Evolutionary conservation across 2,888 invertebrate genomes (phyloP), one percentile per base, ranked within the genome.

Genomic region (Amiota mariae): DNA sequence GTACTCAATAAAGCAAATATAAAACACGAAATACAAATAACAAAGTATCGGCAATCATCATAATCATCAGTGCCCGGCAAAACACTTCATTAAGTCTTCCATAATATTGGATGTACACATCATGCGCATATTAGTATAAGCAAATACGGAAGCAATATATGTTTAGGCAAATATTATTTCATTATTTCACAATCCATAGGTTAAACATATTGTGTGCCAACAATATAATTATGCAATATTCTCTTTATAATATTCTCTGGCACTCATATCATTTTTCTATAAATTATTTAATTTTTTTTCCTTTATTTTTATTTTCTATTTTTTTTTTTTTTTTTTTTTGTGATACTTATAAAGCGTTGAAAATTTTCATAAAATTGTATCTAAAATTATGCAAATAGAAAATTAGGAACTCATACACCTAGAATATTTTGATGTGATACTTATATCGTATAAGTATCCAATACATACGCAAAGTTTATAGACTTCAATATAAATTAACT

Each of bases 401-500:
- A 63, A 63, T 10, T n/a, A n/a, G 2, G 13, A 54, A 54, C 13
- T n/a, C 54, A 54, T 8, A n/a, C 12, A 54, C 13, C 54, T n/a
- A 54, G 54, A 12, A 12, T 54, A 54, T 12, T 2, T n/a, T n/a
- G 54, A 12, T 12, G 13, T 54, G n/a, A 12, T n/a, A 3, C 54
- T 2, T 11, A 11, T n/a, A 51, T n/a, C 4, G 11, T 11, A 11
- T 6, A 54, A 12, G 54, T 54, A n/a, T 10, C 0, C 54, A 54
- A 54, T 12, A 24, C 24, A 24, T 24, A 24, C 24, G 24, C 3
- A 24, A n/a, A n/a, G n/a, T n/a, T n/a, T 24, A 24, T 24, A 3
- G n/a, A 18, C 18, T 24, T 24, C 63, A 36, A 63, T 77, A 70
- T 71, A 80, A 79, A 84, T 82, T 84, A 82, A 81, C 84, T 82